A percentile compares a stretch with the other conserved stretches of the same genome.
phyloP scores from a whole-genome alignment of 2,113 vertebrate species.

The Sander lucioperca region DNA sequence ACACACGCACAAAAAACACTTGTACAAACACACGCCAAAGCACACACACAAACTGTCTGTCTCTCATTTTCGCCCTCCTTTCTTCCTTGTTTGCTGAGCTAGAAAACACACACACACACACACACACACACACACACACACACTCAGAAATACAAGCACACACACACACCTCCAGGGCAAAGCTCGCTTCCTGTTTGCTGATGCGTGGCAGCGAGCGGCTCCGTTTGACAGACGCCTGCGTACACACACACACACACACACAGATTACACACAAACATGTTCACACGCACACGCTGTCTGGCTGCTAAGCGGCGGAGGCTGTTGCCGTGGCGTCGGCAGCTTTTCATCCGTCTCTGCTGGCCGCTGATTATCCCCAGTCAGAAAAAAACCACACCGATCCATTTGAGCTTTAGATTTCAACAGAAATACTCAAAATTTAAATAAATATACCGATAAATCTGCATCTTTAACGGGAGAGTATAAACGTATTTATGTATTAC shows the following conservation, averaged over 20 bases:
- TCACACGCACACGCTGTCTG: slow-evolving; percentile 58
- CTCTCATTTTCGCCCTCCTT: too few species aligned
- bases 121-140: slow-evolving; percentile 10
- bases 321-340: slow-evolving; percentile 59
- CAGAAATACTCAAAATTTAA: too few species aligned
- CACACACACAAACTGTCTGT: too few species aligned
- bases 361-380: neutral
- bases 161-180: slow-evolving; percentile 55
- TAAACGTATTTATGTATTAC: too few species aligned
- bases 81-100: too few species aligned
- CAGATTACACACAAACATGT: neutral
- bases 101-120: neutral
- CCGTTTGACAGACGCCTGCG: slow-evolving; percentile 58
- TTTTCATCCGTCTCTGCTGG: slow-evolving; percentile 14
- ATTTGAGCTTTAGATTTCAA: too few species aligned
- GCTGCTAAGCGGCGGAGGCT: slow-evolving; percentile 57
- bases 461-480: too few species aligned
- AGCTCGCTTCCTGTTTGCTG: slow-evolving; percentile 67
- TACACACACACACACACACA: slow-evolving; percentile 38
- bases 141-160: neutral
- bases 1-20: too few species aligned
- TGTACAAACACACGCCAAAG: too few species aligned
- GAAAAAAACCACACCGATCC: neutral
- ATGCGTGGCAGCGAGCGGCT: slow-evolving; percentile 63
- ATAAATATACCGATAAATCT: too few species aligned